A percentile compares a stretch with the other conserved stretches of the same genome.
These are phyloP conservation scores for Bothrops jararaca DNA, from an alignment of 2,113 vertebrate species.

Conservation along the genomic window DNA sequence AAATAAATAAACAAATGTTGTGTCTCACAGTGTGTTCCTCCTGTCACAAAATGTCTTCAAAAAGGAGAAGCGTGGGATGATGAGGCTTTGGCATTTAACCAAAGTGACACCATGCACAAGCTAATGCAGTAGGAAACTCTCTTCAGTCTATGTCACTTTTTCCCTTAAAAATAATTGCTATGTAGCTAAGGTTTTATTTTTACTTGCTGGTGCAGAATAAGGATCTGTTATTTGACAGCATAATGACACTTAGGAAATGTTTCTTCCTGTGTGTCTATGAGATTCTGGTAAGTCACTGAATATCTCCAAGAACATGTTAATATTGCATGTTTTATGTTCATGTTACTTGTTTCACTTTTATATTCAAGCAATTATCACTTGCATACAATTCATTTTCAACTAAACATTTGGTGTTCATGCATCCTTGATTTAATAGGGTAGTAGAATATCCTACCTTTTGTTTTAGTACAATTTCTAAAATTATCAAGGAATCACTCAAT, in stretches of 20 bases:
- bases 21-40: slow-evolving; percentile 3
- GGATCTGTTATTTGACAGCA: not conserved
- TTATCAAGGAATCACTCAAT: not conserved
- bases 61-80: not conserved
- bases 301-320: slow-evolving; percentile 31
- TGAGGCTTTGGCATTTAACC: not conserved
- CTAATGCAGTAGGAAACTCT: slow-evolving; percentile 10
- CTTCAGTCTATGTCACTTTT: not conserved
- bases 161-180: slow-evolving; percentile 16
- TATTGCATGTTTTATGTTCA: slow-evolving; percentile 11
- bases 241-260: not conserved
- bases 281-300: slow-evolving; percentile 28
- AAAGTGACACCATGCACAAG: slow-evolving; percentile 7
- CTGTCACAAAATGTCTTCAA: not conserved
- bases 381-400: not conserved
- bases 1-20: not conserved
- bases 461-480: not conserved
- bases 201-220: not conserved
- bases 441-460: not conserved
- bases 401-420: not conserved
- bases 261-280: slow-evolving; percentile 22
- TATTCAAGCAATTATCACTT: not conserved
- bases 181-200: not conserved
- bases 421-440: not conserved
- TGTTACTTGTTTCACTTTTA: not conserved